Evolutionary conservation across 1,140 invertebrate species (phyloP), one percentile per base, ranked within the genome.

Genomic region (Drosophila kikkawai): DNA sequence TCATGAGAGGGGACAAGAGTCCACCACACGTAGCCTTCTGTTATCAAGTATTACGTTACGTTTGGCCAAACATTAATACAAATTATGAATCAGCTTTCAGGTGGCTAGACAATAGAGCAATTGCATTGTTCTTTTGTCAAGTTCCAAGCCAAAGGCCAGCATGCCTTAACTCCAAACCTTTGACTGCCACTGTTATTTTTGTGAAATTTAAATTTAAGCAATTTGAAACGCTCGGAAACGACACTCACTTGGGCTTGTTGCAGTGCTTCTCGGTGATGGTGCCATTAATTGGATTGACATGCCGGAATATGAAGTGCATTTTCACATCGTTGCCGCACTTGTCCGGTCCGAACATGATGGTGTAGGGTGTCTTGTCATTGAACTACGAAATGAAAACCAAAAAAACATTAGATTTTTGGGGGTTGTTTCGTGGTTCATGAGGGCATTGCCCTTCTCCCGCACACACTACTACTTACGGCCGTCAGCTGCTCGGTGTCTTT

Each of bases 261-360:
- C 97, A 96, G 86, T 99, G 98, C 91, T 98, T 99, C 91, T 98
- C 98, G 82, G 97, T 96, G 79, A 97, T 94, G 15, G 95, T 95
- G 44, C 97, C 97, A 92, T 98, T 99, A 76, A 96, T 94, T 15
- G 98, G 98, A 94, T 99, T 99, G 93, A 96, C 97, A 93, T 99
- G 98, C 51, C 97, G 95, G 94, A 99, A 98, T 92, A 99, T 99
- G 93, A 99, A 99, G 93, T 99, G 99, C 56, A 99, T 94, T 95
- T 99, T 99, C 82, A 97, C 95, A 93, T 99, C 97, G 90, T 96
- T 97, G 63, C 99, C 99, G 94, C 99, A 99, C 93, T 99, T 99
- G 94, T 99, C 99, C 11, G 99, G 99, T 3, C 99, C 99, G 94
- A 99, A 99, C 99, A 99, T 99, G 84, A 99, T 98, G 3, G 97